Percentiles rank a stretch among this genome's conserved stretches.
Conservation (phyloP, 2,113 vertebrate genomes). For the Calonectris borealis region DNA sequence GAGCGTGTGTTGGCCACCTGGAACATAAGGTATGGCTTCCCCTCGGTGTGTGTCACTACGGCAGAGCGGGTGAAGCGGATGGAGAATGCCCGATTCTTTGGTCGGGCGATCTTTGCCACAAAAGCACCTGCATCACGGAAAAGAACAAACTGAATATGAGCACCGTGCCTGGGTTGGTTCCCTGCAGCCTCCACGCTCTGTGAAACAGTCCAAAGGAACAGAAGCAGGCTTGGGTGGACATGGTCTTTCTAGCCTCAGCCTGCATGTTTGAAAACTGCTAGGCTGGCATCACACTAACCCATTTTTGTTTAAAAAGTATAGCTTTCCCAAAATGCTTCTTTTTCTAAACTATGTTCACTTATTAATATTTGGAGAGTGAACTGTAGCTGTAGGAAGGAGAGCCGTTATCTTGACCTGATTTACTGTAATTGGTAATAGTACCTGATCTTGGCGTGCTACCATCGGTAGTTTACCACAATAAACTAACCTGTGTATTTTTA, state of each 20-base stretch:
- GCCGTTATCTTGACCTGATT: neutral
- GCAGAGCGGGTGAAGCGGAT: slow-evolving; percentile 91
- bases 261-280: neutral
- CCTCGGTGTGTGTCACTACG: slow-evolving; percentile 82
- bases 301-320: neutral
- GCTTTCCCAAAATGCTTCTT: neutral
- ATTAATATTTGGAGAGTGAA: neutral
- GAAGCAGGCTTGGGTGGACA: neutral
- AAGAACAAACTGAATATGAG: neutral
- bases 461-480: neutral
- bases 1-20: slow-evolving; percentile 89
- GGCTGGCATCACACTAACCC: neutral
- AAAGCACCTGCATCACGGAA: slow-evolving; percentile 85
- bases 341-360: neutral
- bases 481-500: neutral
- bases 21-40: slow-evolving; percentile 86
- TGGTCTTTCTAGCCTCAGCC: neutral
- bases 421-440: neutral
- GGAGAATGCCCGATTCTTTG: slow-evolving; percentile 89
- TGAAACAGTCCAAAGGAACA: neutral
- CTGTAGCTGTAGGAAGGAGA: neutral
- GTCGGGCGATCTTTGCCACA: slow-evolving; percentile 96
- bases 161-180: neutral
- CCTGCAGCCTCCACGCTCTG: neutral
- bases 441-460: neutral